Conservation (phyloP, 2,888 invertebrate genomes). For the Sclerodermus sp. region DNA sequence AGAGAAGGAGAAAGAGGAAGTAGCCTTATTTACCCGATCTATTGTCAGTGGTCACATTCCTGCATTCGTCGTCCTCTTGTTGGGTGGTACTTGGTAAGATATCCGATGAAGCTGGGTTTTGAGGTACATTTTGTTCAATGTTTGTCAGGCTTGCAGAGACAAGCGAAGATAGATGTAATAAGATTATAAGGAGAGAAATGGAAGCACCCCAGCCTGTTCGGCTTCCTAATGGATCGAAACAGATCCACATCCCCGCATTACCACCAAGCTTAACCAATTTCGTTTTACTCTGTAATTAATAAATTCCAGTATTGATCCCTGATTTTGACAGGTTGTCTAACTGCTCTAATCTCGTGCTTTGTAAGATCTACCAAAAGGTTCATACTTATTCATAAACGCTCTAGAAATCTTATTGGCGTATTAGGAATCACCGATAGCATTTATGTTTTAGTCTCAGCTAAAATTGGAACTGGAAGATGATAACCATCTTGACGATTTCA, state of each 20-base stretch:
- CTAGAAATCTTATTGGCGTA: neutral
- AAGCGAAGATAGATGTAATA: slow-evolving; percentile 40
- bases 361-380: neutral
- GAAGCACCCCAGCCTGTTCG: slow-evolving; percentile 50
- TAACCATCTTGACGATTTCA: slow-evolving; percentile 27
- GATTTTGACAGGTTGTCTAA: neutral
- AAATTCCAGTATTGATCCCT: neutral
- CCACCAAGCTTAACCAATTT: slow-evolving; percentile 37
- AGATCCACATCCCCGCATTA: slow-evolving; percentile 58
- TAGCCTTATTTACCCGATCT: slow-evolving; percentile 34
- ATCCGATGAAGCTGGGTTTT: slow-evolving; percentile 45
- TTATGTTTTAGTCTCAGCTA: slow-evolving; percentile 33
- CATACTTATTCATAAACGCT: slow-evolving; percentile 26
- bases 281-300: slow-evolving; percentile 25
- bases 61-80: slow-evolving; percentile 42
- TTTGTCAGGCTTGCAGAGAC: slow-evolving; percentile 49
- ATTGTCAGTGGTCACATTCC: slow-evolving; percentile 47
- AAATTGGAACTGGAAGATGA: slow-evolving; percentile 27
- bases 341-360: neutral
- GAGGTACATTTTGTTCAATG: slow-evolving; percentile 52
- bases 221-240: slow-evolving; percentile 50
- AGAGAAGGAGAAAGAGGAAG: too few species aligned
- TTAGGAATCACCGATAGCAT: slow-evolving; percentile 21
- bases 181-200: slow-evolving; percentile 41
- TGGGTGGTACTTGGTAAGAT: slow-evolving; percentile 45